These are phyloP conservation scores for Connochaetes taurinus DNA, from an alignment of 2,113 vertebrate species.

Conservation along the genomic window DNA sequence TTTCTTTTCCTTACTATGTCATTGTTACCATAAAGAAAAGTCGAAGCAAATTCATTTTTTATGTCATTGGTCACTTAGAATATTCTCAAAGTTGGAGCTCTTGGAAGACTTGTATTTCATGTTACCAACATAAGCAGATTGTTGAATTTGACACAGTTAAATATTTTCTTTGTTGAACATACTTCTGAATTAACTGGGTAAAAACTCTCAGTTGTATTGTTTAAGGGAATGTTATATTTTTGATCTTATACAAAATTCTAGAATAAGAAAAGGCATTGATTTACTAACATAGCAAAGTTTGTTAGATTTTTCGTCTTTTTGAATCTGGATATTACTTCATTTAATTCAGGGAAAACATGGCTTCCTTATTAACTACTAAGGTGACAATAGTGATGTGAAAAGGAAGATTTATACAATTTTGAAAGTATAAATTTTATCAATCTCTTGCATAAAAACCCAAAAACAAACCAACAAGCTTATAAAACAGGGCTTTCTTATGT, in stretches of 20 bases:
- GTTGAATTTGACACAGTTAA: constrained; percentile 16
- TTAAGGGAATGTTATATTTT: background rate
- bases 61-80: background rate
- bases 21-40: background rate
- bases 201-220: background rate
- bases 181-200: background rate
- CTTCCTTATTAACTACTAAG: background rate
- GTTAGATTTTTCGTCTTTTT: background rate
- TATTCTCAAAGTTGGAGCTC: background rate
- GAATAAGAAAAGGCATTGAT: background rate
- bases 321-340: background rate
- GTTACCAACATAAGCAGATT: background rate
- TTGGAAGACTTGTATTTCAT: background rate
- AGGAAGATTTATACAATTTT: background rate
- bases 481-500: background rate
- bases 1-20: background rate
- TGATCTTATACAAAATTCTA: background rate
- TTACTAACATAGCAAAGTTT: background rate
- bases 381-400: background rate
- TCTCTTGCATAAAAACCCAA: background rate
- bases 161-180: constrained; percentile 12
- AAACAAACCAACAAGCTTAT: background rate
- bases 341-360: background rate
- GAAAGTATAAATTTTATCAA: background rate
- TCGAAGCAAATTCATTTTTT: background rate